Percentiles rank a stretch among this genome's conserved stretches.
Conservation (phyloP, 1,140 invertebrate species). For the Zaprionus lachaisei region DNA sequence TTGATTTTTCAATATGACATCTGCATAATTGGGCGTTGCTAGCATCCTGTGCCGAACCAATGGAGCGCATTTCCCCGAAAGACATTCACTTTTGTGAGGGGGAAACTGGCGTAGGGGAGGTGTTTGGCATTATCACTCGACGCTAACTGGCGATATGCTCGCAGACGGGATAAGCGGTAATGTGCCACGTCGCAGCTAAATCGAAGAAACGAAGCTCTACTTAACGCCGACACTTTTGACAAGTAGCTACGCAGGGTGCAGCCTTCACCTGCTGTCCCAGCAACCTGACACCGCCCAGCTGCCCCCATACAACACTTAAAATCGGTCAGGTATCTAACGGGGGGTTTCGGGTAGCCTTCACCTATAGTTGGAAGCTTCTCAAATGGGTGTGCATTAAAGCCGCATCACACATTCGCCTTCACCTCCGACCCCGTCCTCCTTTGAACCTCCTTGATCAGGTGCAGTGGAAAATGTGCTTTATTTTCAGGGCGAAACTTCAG, state of each 20-base stretch:
- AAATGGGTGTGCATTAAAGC: slow-evolving; percentile 45
- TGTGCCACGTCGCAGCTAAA: slow-evolving; percentile 54
- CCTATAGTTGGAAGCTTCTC: slow-evolving; percentile 41
- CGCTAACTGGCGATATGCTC: slow-evolving; percentile 62
- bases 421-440: background rate
- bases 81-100: slow-evolving; percentile 11
- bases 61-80: slow-evolving; percentile 45
- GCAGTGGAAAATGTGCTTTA: slow-evolving; percentile 30
- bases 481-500: slow-evolving; percentile 7
- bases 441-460: background rate
- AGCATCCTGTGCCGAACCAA: slow-evolving; percentile 58
- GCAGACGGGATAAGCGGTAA: slow-evolving; percentile 33
- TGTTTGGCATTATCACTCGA: slow-evolving; percentile 56
- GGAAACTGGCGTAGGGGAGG: background rate
- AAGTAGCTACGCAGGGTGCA: slow-evolving; percentile 31
- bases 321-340: slow-evolving; percentile 12
- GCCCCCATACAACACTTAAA: background rate
- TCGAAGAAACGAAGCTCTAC: slow-evolving; percentile 80
- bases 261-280: background rate
- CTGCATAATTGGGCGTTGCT: slow-evolving; percentile 67
- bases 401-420: slow-evolving; percentile 28
- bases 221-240: slow-evolving; percentile 76
- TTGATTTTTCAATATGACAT: slow-evolving; percentile 70
- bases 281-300: background rate
- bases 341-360: background rate